Conservation (phyloP, 2,888 invertebrate genomes). For the Nomada lathburiana region DNA sequence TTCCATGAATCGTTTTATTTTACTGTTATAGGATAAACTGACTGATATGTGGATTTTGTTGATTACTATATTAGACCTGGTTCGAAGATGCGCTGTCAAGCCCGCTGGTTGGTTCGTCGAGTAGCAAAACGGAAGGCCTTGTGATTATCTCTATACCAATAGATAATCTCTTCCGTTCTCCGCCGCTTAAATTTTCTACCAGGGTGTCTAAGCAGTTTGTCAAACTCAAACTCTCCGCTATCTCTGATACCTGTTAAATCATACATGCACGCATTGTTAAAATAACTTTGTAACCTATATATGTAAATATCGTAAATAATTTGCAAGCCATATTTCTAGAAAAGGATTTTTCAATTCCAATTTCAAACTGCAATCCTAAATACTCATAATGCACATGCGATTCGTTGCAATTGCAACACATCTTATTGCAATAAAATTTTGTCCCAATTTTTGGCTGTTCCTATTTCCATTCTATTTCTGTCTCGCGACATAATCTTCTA, state of each 20-base stretch:
- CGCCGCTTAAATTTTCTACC: slow-evolving; percentile 86
- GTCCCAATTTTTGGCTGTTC: too few species aligned
- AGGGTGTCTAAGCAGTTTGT: slow-evolving; percentile 85
- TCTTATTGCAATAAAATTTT: too few species aligned
- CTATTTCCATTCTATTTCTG: background rate
- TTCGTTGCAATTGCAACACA: too few species aligned
- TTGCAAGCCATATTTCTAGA: background rate
- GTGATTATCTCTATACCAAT: slow-evolving; percentile 87
- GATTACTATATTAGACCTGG: slow-evolving; percentile 81
- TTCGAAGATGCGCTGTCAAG: slow-evolving; percentile 89
- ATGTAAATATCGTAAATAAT: background rate
- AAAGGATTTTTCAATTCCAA: background rate
- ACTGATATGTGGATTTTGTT: background rate
- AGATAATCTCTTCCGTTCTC: slow-evolving; percentile 87
- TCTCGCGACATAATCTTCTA: background rate
- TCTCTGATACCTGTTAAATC: slow-evolving; percentile 85
- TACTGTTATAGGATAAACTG: background rate
- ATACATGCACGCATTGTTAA: background rate
- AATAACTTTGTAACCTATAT: too few species aligned
- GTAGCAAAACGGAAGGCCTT: slow-evolving; percentile 87
- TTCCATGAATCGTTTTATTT: background rate
- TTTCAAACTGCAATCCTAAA: too few species aligned
- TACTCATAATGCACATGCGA: too few species aligned
- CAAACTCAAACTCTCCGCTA: slow-evolving; percentile 85
- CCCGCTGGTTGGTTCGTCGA: slow-evolving; percentile 88